Base-by-base conservation (phyloP, 2,888 invertebrate species). In the Pammene fasciana region DNA sequence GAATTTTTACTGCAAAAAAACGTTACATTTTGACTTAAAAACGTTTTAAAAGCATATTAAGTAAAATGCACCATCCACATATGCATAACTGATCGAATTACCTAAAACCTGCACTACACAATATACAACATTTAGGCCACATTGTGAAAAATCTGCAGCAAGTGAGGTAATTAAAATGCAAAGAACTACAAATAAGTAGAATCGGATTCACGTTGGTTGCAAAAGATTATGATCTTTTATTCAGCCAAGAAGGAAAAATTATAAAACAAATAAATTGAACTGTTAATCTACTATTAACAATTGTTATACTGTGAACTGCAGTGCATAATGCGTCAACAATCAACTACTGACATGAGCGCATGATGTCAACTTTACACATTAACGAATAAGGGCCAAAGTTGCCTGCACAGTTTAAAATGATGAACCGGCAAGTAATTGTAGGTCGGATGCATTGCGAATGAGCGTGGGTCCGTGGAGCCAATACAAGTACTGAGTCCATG, bases 401-500 rank as follows among this genome's bases (percentile, higher is more conserved):
- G 60, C 34, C 48, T 50, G 65, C n/a, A 11, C 13, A 43, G 11
- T 14, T 54, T 54, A n/a, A 52, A 43, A 46, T 48, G 57, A 54
- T 36, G 18, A 57, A 64, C 10, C 57, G 76, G 72, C 72, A 14
- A 71, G 50, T 50, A 13, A 50, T 50, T 50, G 50, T 50, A 50
- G 78, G 82, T 87, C 43, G 87, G 86, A 88, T 87, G 88, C 87
- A 85, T 80, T 85, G 80, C 79, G 81, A 87, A 83, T 86, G 85
- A 82, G 79, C 85, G 87, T 86, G 86, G 86, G 84, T 78, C 57
- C 59, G 65, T 48, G 45, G 68, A 64, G 45, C 45, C 45, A 65
- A 59, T 55, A 45, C 50, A 26, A 26, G 14, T 61, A 52, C 46
- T 55, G 43, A 6, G 54, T 54, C n/a, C 34, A 34, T 54, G 16